Evolutionary conservation across 2,113 vertebrate species (phyloP), one percentile per base, ranked within the genome.

Genomic region (Dipodomys spectabilis): DNA sequence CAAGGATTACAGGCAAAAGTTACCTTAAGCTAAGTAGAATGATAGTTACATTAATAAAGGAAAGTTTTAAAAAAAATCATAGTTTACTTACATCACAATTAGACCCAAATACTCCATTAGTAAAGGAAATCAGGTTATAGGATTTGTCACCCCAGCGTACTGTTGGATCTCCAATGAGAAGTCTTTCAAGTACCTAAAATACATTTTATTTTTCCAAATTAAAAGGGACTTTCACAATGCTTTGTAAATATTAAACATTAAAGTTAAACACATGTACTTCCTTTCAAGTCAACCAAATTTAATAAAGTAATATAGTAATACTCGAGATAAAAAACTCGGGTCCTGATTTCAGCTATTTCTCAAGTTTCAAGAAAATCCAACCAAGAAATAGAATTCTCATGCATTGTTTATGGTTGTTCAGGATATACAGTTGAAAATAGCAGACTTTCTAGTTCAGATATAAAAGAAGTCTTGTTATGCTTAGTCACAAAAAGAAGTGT

Each of bases 61-160:
- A 28, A 67, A 67, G 9, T 13, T 30, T 30, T 28, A 7, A 16
- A 25, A 69, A 39, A 86, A 7, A 69, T 79, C 5, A 1, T 12
- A 71, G 2, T 90, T 67, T 88, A 98, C 99, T 99, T 98, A 99
- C 99, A 95, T 99, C 99, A 98, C 98, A 99, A 89, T 97, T 98
- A 62, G 97, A 98, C 69, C 98, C 98, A 74, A 98, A 98, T 7
- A 98, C 97, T 68, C 99, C 99, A 88, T 99, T 98, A 74, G 98
- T 95, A 91, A 98, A 99, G 82, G 96, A 95, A 27, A 99, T 85
- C 5, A 95, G 93, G 32, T 98, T 99, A 97, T 99, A 99, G 20
- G 99, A 99, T 97, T 99, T 99, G 97, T 99, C 99, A 67, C 99
- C 99, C 99, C 99, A 99, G 96, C 99, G 99, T 44, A 98, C 79